These are phyloP conservation scores for Frieseomelitta varia DNA, from an alignment of 1,140 invertebrate species.

Conservation along the genomic window DNA sequence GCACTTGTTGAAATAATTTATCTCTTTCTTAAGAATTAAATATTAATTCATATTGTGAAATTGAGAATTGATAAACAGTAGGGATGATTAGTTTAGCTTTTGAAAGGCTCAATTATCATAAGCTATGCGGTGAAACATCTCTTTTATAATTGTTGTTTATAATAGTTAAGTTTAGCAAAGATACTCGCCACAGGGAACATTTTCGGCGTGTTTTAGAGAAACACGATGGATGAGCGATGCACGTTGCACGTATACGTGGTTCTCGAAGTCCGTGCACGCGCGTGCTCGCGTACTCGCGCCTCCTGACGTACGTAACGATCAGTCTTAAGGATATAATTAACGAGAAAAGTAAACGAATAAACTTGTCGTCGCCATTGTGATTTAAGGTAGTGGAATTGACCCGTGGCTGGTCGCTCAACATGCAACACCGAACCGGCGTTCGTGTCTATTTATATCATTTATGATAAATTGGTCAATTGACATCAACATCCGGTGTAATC, in stretches of 20 bases:
- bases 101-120: too few relatives aligned
- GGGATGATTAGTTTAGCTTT: too few relatives aligned
- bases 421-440: constrained; percentile 56
- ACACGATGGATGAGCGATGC: constrained; percentile 22
- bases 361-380: constrained; percentile 75
- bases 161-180: neutral
- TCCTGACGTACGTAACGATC: constrained; percentile 59
- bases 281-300: constrained; percentile 30
- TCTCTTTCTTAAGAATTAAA: too few relatives aligned
- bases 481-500: neutral
- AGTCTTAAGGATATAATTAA: constrained; percentile 59
- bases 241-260: constrained; percentile 47
- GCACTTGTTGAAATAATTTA: too few relatives aligned
- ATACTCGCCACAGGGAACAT: neutral
- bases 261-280: constrained; percentile 42
- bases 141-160: neutral
- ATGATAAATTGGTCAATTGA: constrained; percentile 2
- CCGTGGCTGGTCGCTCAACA: constrained; percentile 37
- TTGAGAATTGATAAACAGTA: too few relatives aligned
- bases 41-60: too few relatives aligned
- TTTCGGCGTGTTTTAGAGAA: neutral
- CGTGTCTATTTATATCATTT: constrained; percentile 23
- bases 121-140: neutral
- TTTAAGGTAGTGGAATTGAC: constrained; percentile 67
- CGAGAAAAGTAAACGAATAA: constrained; percentile 65